A percentile compares a stretch with the other conserved stretches of the same genome.
Conservation (phyloP, 1,140 invertebrate species). For the Drosophila pectinifera region DNA sequence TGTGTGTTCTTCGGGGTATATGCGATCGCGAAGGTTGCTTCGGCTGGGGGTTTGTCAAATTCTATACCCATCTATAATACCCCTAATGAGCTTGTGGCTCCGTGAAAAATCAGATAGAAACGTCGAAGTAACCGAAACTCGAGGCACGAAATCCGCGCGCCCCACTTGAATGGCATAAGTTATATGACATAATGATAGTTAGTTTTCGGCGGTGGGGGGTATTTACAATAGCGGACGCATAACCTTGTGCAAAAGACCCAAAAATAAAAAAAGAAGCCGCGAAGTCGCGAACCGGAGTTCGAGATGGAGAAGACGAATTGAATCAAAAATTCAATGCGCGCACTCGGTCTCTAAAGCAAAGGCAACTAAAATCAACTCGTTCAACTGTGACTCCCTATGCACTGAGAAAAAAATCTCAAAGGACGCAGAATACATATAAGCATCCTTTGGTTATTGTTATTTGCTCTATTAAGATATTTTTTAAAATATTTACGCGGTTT, state of each 20-base stretch:
- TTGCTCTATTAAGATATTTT: no score
- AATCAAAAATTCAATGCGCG: conserved; percentile 81
- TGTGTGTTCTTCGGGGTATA: conserved; percentile 3
- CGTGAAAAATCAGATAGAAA: conserved; percentile 21
- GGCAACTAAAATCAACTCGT: conserved; percentile 53
- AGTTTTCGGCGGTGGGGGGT: conserved; percentile 34
- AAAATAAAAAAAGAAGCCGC: conserved; percentile 27
- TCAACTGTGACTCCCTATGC: conserved; percentile 41
- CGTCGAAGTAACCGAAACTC: conserved; percentile 19
- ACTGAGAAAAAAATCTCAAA: no score
- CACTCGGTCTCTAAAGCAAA: conserved; percentile 50
- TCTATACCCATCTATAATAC: conserved; percentile 28
- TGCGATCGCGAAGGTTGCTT: conserved; percentile 18
- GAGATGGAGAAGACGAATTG: conserved; percentile 57
- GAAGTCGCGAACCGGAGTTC: conserved; percentile 44
- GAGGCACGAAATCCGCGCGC: conserved; percentile 8
- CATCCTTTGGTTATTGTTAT: no score
- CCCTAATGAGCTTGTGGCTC: conserved; percentile 28
- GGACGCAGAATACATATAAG: no score
- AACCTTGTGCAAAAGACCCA: conserved; percentile 65
- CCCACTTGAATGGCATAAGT: conserved; percentile 37
- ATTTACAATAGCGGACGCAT: conserved; percentile 62
- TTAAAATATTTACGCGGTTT: background rate
- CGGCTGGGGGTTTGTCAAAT: background rate
- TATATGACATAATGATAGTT: conserved; percentile 60